A percentile compares a stretch with the other conserved stretches of the same genome.
phyloP scores from a whole-genome alignment of 1,140 invertebrate genomes.

The Acromyrmex echinatior region DNA sequence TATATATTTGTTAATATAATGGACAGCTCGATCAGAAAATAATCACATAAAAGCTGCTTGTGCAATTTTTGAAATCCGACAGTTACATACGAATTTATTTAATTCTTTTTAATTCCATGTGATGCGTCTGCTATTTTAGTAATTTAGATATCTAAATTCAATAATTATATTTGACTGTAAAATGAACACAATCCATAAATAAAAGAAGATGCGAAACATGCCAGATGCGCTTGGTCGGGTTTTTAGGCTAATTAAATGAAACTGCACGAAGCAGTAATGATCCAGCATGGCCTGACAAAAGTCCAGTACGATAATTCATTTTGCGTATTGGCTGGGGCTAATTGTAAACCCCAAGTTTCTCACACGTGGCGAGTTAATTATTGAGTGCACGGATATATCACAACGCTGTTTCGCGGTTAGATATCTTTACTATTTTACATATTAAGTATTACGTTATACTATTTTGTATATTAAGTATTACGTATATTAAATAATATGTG shows the following conservation, averaged over 20 bases:
- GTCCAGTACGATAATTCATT: slow-evolving; percentile 79
- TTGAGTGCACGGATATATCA: slow-evolving; percentile 48
- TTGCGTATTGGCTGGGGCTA: slow-evolving; percentile 77
- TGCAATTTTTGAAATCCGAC: neutral
- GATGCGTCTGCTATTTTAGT: neutral
- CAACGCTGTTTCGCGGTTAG: slow-evolving; percentile 22
- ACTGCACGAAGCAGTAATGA: slow-evolving; percentile 67
- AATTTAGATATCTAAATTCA: slow-evolving; percentile 5
- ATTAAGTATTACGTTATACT: neutral
- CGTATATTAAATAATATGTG: neutral
- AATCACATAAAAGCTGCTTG: neutral
- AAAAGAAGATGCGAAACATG: slow-evolving; percentile 23
- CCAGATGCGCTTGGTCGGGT: neutral
- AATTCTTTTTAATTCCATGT: neutral
- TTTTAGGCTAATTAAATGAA: slow-evolving; percentile 69
- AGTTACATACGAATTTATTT: neutral
- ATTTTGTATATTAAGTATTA: neutral
- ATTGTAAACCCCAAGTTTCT: slow-evolving; percentile 76
- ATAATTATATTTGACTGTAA: slow-evolving; percentile 20
- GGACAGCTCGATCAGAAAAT: neutral
- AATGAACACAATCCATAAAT: neutral
- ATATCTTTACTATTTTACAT: slow-evolving; percentile 15
- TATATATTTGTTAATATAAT: neutral
- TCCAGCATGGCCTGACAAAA: slow-evolving; percentile 62
- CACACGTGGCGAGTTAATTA: slow-evolving; percentile 74